Conservation (phyloP, 2,113 vertebrate genomes). For the Eurypyga helias region DNA sequence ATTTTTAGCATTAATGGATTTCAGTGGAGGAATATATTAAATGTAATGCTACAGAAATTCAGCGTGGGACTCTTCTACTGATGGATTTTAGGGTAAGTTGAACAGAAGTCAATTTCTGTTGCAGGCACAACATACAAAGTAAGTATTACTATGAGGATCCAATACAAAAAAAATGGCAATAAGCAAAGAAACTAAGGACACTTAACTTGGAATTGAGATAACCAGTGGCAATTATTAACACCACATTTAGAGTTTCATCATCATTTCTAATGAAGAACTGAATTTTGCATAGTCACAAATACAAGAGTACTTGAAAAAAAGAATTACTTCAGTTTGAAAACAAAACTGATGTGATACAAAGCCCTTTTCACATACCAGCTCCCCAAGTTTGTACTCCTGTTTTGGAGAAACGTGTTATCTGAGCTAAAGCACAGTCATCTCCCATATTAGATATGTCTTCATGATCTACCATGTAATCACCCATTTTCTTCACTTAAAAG, state of each 20-base stretch:
- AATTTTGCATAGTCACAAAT: too few species aligned
- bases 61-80: background rate
- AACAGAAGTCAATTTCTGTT: background rate
- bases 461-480: background rate
- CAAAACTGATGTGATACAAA: background rate
- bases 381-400: background rate
- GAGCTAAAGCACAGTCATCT: background rate
- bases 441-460: background rate
- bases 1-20: slow-evolving; percentile 40
- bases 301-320: background rate
- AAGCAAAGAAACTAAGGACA: background rate
- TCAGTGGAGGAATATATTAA: slow-evolving; percentile 52
- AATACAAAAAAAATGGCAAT: background rate
- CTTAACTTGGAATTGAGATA: background rate
- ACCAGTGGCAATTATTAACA: background rate
- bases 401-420: background rate
- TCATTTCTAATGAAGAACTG: too few species aligned
- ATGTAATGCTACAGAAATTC: background rate
- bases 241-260: rapidly evolving
- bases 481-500: background rate
- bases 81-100: background rate
- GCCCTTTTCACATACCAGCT: background rate
- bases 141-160: background rate
- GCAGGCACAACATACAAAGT: background rate
- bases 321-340: background rate